Base-by-base conservation (phyloP, 2,797 vertebrate species). In the Cetoscarus ocellatus region DNA sequence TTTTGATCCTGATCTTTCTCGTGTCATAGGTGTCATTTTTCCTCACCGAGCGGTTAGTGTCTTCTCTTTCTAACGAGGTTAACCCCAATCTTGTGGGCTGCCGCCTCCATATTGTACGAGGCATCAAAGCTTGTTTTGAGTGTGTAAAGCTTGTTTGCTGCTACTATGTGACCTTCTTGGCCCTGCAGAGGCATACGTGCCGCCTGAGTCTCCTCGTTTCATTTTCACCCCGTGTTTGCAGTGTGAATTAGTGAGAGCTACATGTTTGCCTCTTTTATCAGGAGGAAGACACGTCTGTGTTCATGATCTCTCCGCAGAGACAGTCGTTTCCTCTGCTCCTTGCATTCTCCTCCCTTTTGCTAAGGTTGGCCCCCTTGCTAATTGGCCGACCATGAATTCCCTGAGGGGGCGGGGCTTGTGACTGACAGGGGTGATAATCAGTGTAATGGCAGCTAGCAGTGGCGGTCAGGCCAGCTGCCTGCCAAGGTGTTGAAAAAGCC, bases 401-500 rank as follows among this genome's bases (percentile, higher is more conserved):
- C 73, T 3, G 3, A 36, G 60, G 49, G 42, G 52, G 12, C 4
- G 57, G 61, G 19, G 59, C 61, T 2, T 70, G 61, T 88, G 91
- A 92, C 86, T 80, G 92, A 91, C 92, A 85, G 82, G 45, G 57
- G 70, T 85, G 86, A 85, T 93, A 87, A 93, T 93, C 89, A 55
- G 58, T 39, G 76, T 92, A 92, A 93, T 92, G 77, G 84, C 70
- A 66, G 85, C 63, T 49, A 17, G 76, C 61, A 3, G 67, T 36
- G 74, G 68, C 1, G 17, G 44, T 27, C n/a, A 63, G 75, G 75
- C 83, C 90, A 90, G 87, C 80, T 91, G 90, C 66, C 80, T 66
- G 73, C 79, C 77, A 80, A 90, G 88, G 91, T 91, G 91, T 86
- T 38, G 72, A 78, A 71, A 79, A 71, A 82, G 81, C 80, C 81